Percentiles rank a stretch among this genome's conserved stretches.
Conservation (phyloP, 2,113 vertebrate species). For the Percina caprodes region DNA sequence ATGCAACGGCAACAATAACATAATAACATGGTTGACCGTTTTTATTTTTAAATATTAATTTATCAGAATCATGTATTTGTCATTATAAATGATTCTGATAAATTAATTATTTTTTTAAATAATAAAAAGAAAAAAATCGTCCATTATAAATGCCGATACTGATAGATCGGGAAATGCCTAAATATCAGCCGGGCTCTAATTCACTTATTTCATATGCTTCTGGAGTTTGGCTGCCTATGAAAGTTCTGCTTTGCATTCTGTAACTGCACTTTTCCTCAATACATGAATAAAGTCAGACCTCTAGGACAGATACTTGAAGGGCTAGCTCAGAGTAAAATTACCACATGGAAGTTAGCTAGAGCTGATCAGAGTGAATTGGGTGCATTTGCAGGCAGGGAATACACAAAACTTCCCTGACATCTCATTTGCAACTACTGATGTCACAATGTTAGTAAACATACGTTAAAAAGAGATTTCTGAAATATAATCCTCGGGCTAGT, state of each 20-base stretch:
- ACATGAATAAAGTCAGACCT: not conserved
- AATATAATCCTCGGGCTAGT: not conserved
- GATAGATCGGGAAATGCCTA: too few relatives aligned
- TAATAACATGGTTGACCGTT: too few relatives aligned
- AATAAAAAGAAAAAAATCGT: too few relatives aligned
- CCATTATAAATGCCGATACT: too few relatives aligned
- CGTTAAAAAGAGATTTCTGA: not conserved
- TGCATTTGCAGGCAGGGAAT: slow-evolving; percentile 2
- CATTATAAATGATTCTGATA: too few relatives aligned
- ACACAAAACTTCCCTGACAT: slow-evolving; percentile 6
- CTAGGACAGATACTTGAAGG: not conserved
- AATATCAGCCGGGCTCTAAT: too few relatives aligned
- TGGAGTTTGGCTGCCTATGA: not conserved
- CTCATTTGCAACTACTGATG: not conserved
- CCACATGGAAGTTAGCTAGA: not conserved
- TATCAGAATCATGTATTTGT: too few relatives aligned
- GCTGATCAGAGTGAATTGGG: not conserved
- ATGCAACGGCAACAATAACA: too few relatives aligned
- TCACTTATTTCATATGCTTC: too few relatives aligned
- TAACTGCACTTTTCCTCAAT: not conserved
- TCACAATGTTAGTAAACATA: not conserved
- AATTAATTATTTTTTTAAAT: too few relatives aligned
- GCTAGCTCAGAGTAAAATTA: slow-evolving; percentile 16
- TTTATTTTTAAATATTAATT: too few relatives aligned
- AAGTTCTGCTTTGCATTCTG: not conserved